Evolutionary conservation across 1,140 invertebrate genomes (phyloP), one percentile per base, ranked within the genome.

Genomic region (Dryas iulia): DNA sequence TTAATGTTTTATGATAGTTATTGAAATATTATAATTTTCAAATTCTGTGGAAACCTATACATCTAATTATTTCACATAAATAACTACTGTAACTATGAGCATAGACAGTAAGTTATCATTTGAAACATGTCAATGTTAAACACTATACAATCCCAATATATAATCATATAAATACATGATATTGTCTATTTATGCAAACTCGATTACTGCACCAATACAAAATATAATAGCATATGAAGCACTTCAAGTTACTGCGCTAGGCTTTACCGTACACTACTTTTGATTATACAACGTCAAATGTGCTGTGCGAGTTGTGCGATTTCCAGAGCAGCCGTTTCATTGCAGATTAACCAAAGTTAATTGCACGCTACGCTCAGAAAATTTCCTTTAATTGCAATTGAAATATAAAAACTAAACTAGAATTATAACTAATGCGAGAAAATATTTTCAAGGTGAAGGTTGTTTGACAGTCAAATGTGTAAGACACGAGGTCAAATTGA

Each of bases 161-260:
- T 60, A 60, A 39, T 25, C n/a, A 30, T 60, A 53, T 28, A 28
- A 18, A 14, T 64, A 30, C 10, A 24, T n/a, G 35, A 64, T 69
- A 63, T 63, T 64, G 35, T 26, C 31, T 70, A 65, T 64, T 53
- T 59, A 59, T 58, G 58, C 57, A 70, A 70, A 70, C 68, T 39
- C 62, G 68, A 65, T 70, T 70, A 70, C 68, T 65, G 61, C 62
- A 65, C 28, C 47, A 25, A 64, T 59, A 65, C 54, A 65, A 64
- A 70, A 70, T 64, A 70, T 70, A 65, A 70, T 65, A 65, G 68
- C 24, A 52, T 65, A 65, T 35, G 56, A 70, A 70, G 68, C 68
- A 64, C 62, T 70, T 60, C 24, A 70, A 70, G 62, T 60, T 56
- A 70, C 53, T 60, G 66, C 53, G n/a, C 35, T 18, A 24, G 33